Evolutionary conservation across 2,888 invertebrate species (phyloP), one percentile per base, ranked within the genome.

Genomic region (Charanyca ferruginea): DNA sequence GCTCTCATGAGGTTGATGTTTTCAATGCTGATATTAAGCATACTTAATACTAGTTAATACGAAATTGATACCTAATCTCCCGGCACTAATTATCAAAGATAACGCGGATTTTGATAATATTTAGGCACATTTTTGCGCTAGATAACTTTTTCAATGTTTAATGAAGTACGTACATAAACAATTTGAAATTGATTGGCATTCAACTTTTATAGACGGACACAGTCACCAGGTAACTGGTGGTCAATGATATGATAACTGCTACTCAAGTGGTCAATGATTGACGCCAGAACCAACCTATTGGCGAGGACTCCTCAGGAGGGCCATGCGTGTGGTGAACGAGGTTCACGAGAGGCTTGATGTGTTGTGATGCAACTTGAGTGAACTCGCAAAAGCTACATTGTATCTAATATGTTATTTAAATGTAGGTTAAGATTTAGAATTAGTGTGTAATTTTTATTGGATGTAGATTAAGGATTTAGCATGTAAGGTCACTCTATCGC

Each of bases 81-180:
- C 16, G 13, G 25, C 18, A 53, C 23, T 73, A 5, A 42, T 35
- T 73, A 69, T 73, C 73, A 65, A 53, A 5, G 68, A 65, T 66
- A 65, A 42, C 25, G n/a, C 22, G 11, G 41, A 48, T 48, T 42
- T 66, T 51, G 66, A 73, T 69, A 53, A n/a, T 53, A 64, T 42
- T 53, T 53, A 25, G 20, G 22, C 25, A 42, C 8, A 45, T 38
- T 67, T 51, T 61, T 51, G 9, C 5, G 18, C 45, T 20, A 20
- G 20, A n/a, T 52, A 42, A n/a, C 7, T 25, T 20, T 38, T 7
- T 22, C 1, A 54, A 18, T 38, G 38, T 38, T 38, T 38, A 38
- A 16, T 38, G 35, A 7, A 35, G 35, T 13, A 13, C 28, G 35
- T 13, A 13, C 28, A 32, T 32, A 9, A 38, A 38, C 38, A 16